Conservation (phyloP, 2,888 invertebrate species). For the Orthosia cruda region DNA sequence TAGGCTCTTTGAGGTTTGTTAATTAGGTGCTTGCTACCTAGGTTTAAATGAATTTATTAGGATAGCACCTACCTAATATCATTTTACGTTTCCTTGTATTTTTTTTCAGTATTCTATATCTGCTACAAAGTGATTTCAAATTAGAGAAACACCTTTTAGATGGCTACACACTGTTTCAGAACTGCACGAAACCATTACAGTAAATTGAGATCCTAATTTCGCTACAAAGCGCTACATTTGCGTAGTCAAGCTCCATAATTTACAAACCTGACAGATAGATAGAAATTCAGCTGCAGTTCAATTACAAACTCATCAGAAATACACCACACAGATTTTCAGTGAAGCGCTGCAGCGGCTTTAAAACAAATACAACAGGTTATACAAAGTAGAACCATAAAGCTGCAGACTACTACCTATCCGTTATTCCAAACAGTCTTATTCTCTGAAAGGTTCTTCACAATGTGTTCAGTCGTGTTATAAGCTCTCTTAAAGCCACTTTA, state of each 20-base stretch:
- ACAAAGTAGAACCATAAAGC: constrained; percentile 55
- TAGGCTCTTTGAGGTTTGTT: constrained; percentile 28
- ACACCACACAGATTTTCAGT: constrained; percentile 16
- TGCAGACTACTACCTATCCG: constrained; percentile 60
- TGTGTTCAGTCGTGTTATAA: constrained; percentile 76
- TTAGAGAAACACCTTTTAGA: not conserved
- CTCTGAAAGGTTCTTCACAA: constrained; percentile 70
- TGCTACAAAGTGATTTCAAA: not conserved
- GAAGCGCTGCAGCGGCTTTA: constrained; percentile 40
- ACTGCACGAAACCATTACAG: constrained; percentile 15
- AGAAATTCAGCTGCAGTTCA: constrained; percentile 31
- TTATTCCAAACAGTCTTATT: constrained; percentile 69
- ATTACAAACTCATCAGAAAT: constrained; percentile 51
- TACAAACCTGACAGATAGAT: constrained; percentile 37
- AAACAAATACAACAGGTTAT: constrained; percentile 54
- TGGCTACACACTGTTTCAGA: constrained; percentile 16
- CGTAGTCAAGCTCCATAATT: constrained; percentile 30
- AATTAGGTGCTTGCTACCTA: constrained; percentile 9
- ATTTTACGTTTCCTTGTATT: not conserved
- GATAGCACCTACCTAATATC: no score
- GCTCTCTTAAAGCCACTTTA: constrained; percentile 78
- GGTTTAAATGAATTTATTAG: not conserved
- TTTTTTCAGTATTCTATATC: not conserved
- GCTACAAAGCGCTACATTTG: constrained; percentile 39
- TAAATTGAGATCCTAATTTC: constrained; percentile 35